Evolutionary conservation across 2,797 vertebrate species (phyloP), one percentile per base, ranked within the genome.

Genomic region (Spheniscus humboldti): DNA sequence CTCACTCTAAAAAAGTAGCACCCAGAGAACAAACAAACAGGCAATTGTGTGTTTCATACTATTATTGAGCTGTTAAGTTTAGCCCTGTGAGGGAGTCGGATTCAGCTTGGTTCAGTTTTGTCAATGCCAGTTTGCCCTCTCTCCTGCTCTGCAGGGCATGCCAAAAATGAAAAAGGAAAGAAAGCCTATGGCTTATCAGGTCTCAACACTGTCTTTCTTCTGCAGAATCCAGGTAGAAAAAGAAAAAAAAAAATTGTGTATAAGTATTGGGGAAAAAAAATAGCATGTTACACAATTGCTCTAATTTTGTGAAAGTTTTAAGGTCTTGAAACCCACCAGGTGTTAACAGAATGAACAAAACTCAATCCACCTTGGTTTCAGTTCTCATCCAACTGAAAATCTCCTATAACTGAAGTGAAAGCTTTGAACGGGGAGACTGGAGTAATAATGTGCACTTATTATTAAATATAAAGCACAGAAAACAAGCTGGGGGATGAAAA

Each of bases 1-100:
- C 71, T 92, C 37, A 20, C 64, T 95, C 52, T 67, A 41, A 88
- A 73, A 72, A 88, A 90, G 77, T 22, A 86, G 60, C 73, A 84
- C 55, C 79, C 85, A 79, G 76, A 88, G 93, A 91, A 92, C 85
- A 92, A 95, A 94, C 76, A 94, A 94, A 43, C 76, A 92, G 71
- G 14, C 48, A 69, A 7, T 84, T 73, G 47, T 75, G 33, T 74
- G 63, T 79, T 96, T 90, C 82, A 18, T n/a, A 18, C 69, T 76
- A 7, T 76, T 94, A 92, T 68, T 76, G 74, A 96, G 73, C 79
- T 77, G 67, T 93, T 90, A 91, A 93, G 28, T 74, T 93, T 73
- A 90, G 69, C 48, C 45, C 59, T 89, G 27, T 47, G 77, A 92
- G 59, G n/a, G 37, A 45, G 71, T 83, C 11, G 1, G 45, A 50